Conservation (phyloP, 2,113 vertebrate genomes). For the Ictalurus punctatus region DNA sequence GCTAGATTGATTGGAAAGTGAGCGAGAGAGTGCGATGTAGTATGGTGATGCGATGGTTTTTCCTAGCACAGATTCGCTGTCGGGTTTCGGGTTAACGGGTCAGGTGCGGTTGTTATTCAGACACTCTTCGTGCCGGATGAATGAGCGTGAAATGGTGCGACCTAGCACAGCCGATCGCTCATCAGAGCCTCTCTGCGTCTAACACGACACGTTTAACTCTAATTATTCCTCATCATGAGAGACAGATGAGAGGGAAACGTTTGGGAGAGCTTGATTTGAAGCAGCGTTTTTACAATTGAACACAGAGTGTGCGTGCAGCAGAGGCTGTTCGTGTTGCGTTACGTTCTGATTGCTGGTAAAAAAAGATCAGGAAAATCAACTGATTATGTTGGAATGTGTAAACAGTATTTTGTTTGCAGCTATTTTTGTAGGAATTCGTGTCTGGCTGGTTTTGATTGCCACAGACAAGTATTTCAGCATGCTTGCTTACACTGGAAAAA, state of each 20-base stretch:
- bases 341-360: not conserved
- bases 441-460: not conserved
- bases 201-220: not conserved
- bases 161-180: conserved; percentile 3
- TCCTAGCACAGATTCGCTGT: not conserved
- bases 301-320: not conserved
- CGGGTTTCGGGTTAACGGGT: not conserved
- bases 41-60: not conserved
- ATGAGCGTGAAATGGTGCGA: not conserved
- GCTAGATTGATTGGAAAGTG: not conserved
- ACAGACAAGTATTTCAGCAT: not conserved
- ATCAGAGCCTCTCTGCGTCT: not conserved
- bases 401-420: not conserved
- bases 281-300: not conserved
- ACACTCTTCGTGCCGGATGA: not conserved
- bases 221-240: not conserved
- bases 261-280: not conserved
- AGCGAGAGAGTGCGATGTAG: not conserved
- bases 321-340: not conserved
- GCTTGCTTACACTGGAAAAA: not conserved
- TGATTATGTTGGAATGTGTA: not conserved
- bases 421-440: not conserved
- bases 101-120: not conserved
- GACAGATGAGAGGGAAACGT: not conserved
- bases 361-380: not conserved